phyloP scores from a whole-genome alignment of 1,140 invertebrate genomes.

The Chymomyza costata region DNA sequence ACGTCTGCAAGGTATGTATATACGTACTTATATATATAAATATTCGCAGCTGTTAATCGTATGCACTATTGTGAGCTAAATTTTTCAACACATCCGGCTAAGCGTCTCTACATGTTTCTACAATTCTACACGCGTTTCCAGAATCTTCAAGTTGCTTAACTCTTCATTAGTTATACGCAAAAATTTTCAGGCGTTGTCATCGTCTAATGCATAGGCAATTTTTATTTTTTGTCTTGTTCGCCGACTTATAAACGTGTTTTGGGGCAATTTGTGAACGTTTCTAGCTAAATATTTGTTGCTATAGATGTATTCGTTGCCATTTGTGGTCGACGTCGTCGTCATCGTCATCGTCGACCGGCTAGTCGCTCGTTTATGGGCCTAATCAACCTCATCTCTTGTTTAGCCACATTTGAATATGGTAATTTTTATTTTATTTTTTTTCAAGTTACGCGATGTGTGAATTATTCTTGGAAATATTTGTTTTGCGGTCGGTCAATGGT shows the following conservation, averaged over 20 bases:
- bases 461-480: constrained; percentile 46
- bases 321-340: too few species aligned
- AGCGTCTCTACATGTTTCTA: constrained; percentile 28
- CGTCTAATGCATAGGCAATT: constrained; percentile 54
- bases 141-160: constrained; percentile 63
- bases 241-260: constrained; percentile 52
- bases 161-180: too few species aligned
- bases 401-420: constrained; percentile 37
- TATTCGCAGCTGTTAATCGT: constrained; percentile 52
- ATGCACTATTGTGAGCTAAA: constrained; percentile 31
- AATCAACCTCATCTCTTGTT: constrained; percentile 31
- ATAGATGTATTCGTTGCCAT: too few species aligned
- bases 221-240: constrained; percentile 21
- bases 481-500: constrained; percentile 42
- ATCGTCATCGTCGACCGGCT: too few species aligned
- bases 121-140: constrained; percentile 59
- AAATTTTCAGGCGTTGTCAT: too few species aligned
- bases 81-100: constrained; percentile 43
- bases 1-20: constrained; percentile 49
- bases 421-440: constrained; percentile 15
- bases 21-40: too few species aligned
- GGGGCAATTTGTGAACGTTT: constrained; percentile 9
- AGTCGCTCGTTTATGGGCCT: background rate
- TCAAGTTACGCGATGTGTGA: constrained; percentile 29
- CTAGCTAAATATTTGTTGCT: too few species aligned